Conservation (phyloP, 2,797 vertebrate species). For the Synaphobranchus kaupii region DNA sequence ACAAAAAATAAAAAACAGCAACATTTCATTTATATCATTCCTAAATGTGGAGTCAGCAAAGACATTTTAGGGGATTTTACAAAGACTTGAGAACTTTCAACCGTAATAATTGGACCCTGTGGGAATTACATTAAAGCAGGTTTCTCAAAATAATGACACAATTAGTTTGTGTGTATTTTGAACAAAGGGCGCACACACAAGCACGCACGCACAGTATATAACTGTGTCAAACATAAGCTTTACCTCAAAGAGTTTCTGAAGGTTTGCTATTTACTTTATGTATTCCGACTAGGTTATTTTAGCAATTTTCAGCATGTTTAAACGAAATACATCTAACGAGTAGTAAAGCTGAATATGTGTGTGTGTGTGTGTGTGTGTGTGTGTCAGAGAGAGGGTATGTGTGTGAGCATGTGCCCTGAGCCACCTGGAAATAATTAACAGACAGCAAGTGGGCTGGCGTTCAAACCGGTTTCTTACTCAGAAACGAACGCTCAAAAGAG, state of each 20-base stretch:
- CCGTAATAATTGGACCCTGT: conserved; percentile 45
- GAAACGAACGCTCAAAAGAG: neutral
- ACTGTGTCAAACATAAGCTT: neutral
- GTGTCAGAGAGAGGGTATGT: neutral
- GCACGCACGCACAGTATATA: neutral
- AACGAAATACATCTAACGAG: neutral
- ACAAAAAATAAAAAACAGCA: neutral
- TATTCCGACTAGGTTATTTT: neutral
- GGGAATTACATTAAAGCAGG: conserved; percentile 31
- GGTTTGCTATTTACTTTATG: neutral
- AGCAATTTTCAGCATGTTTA: neutral
- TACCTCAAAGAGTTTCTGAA: neutral
- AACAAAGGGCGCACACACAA: neutral
- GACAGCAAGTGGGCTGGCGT: neutral
- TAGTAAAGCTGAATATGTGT: too few relatives aligned
- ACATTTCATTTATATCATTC: neutral
- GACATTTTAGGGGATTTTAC: conserved; percentile 30
- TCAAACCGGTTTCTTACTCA: neutral
- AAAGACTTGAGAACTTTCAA: conserved; percentile 34
- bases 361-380: neutral
- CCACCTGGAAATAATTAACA: neutral
- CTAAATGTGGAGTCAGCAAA: neutral
- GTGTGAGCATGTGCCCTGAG: neutral
- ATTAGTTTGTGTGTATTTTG: neutral
- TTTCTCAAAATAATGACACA: neutral